These are phyloP conservation scores for Pituophis catenifer DNA, from an alignment of 2,113 vertebrate genomes.

Conservation along the genomic window DNA sequence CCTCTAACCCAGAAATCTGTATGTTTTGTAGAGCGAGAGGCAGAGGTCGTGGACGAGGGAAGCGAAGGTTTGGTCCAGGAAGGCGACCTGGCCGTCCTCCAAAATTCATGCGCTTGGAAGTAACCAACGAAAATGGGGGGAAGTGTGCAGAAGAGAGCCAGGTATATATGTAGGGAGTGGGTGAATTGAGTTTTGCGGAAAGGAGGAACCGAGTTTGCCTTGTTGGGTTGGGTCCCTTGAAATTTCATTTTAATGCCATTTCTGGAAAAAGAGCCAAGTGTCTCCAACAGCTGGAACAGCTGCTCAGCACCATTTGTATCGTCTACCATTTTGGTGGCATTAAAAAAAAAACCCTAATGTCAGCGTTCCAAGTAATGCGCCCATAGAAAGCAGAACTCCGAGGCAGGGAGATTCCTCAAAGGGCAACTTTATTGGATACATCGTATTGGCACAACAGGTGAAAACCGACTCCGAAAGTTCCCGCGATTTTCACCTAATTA, in stretches of 20 bases:
- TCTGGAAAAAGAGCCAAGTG: no score
- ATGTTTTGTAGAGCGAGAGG: slow-evolving; percentile 81
- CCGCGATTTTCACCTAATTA: no score
- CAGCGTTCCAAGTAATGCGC: no score
- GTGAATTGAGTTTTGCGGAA: neutral
- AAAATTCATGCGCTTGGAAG: slow-evolving; percentile 88
- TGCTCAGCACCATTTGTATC: neutral
- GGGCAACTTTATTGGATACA: no score
- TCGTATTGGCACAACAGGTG: no score
- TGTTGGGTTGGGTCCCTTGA: neutral
- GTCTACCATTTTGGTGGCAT: neutral
- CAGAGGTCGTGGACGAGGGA: slow-evolving; percentile 86
- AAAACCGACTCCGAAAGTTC: no score
- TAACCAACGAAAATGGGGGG: slow-evolving; percentile 77
- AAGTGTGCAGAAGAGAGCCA: slow-evolving; percentile 74
- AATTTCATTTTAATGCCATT: neutral
- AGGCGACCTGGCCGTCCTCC: slow-evolving; percentile 89
- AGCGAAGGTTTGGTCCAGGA: slow-evolving; percentile 88
- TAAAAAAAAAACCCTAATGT: neutral
- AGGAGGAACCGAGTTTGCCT: no score
- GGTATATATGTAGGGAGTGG: slow-evolving; percentile 52
- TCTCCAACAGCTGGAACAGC: neutral
- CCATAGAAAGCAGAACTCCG: no score
- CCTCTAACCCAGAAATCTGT: slow-evolving; percentile 42
- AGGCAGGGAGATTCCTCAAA: no score